Percentiles rank a stretch among this genome's conserved stretches.
Evolutionary conservation across 2,113 vertebrate species (phyloP).

Genomic region (pig (Sus scrofa)): DNA sequence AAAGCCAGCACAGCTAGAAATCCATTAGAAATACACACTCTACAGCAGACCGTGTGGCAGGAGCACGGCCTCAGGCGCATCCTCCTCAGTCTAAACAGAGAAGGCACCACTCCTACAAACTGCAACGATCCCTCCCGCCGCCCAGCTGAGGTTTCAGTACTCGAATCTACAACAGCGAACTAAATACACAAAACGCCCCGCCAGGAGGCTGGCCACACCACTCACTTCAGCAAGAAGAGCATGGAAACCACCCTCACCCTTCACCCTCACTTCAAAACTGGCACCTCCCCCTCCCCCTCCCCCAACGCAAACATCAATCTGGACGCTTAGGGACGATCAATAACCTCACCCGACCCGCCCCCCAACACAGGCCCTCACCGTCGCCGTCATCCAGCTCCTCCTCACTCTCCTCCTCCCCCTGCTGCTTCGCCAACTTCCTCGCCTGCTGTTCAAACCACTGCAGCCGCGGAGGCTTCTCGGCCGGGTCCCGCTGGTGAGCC

Average conservation of each 20-base stretch:
- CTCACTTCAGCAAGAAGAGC: background rate
- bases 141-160: background rate
- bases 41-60: background rate
- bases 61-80: too few relatives aligned
- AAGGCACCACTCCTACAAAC: background rate
- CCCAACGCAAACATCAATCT: background rate
- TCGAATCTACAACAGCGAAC: background rate
- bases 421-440: conserved; percentile 88
- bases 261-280: background rate
- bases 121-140: background rate
- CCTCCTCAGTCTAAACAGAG: background rate
- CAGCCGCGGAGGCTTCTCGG: conserved; percentile 92
- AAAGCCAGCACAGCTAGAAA: background rate
- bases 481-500: conserved; percentile 71
- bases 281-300: too few relatives aligned
- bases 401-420: conserved; percentile 76
- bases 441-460: conserved; percentile 96
- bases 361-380: background rate
- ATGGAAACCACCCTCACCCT: too few relatives aligned
- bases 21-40: background rate
- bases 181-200: background rate
- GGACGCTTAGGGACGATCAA: background rate
- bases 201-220: too few relatives aligned
- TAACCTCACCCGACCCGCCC: rapidly evolving
- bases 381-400: conserved; percentile 76